These are phyloP conservation scores for Baccha elongata DNA, from an alignment of 2,888 invertebrate species.

Conservation along the genomic window DNA sequence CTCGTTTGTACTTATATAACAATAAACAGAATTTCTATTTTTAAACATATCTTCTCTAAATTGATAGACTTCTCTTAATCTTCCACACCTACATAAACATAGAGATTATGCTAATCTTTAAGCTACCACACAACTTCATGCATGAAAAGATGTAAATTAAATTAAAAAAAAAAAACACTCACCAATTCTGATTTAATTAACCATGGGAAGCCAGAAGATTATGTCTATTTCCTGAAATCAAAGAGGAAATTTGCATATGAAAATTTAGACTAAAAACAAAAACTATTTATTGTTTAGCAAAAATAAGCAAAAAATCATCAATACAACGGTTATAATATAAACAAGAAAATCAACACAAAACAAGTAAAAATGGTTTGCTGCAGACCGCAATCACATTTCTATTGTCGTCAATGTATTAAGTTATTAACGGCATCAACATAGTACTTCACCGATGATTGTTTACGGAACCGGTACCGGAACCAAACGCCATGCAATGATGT, in stretches of 20 bases:
- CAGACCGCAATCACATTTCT: not conserved
- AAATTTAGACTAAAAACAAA: not conserved
- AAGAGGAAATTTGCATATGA: conserved; percentile 21
- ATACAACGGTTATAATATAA: not conserved
- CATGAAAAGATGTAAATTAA: conserved; percentile 15
- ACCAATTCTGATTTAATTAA: conserved; percentile 40
- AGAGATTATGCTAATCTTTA: conserved; percentile 10
- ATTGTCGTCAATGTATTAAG: conserved; percentile 34
- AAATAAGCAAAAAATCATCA: conserved; percentile 12
- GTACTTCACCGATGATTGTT: conserved; percentile 5
- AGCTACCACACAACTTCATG: conserved; percentile 37
- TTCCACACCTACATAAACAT: conserved; percentile 1
- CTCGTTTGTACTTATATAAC: too few relatives aligned
- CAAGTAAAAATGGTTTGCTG: conserved; percentile 9
- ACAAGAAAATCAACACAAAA: conserved; percentile 34
- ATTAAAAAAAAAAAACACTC: conserved; percentile 38
- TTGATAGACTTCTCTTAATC: conserved; percentile 1
- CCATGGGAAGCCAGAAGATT: conserved; percentile 9
- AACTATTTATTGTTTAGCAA: not conserved
- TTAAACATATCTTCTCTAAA: not conserved
- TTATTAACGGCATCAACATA: conserved; percentile 17
- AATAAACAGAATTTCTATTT: not conserved
- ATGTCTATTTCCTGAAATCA: conserved; percentile 27
- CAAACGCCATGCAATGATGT: conserved; percentile 35
- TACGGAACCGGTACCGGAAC: conserved; percentile 59